Percentiles rank a stretch among this genome's conserved stretches.
These are phyloP conservation scores for Esox masquinongy DNA, from an alignment of 2,797 vertebrate species.

Conservation along the genomic window DNA sequence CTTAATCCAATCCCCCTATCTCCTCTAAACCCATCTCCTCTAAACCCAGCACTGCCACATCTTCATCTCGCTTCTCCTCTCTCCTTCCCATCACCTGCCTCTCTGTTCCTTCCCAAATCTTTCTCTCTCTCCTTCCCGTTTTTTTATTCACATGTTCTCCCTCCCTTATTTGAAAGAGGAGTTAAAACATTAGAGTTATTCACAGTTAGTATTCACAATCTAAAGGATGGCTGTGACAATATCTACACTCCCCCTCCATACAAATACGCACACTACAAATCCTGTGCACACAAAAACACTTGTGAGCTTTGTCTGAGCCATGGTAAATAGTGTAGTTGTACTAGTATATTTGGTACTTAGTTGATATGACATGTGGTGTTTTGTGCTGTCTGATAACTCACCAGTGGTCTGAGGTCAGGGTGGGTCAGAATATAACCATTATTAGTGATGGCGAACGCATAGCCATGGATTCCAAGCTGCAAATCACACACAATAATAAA, in stretches of 20 bases:
- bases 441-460: constrained; percentile 98
- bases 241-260: constrained; percentile 30
- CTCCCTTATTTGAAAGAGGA: background rate
- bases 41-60: background rate
- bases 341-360: background rate
- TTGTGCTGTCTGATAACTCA: constrained; percentile 72
- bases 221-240: too few species aligned
- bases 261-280: constrained; percentile 13
- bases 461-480: constrained; percentile 97
- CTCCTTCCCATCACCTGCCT: constrained; percentile 51
- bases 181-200: too few species aligned
- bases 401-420: constrained; percentile 93
- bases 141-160: background rate
- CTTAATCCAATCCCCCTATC: background rate
- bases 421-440: constrained; percentile 98
- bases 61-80: constrained; percentile 48
- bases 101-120: constrained; percentile 14
- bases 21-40: background rate
- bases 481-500: background rate
- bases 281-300: background rate
- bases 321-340: too few species aligned
- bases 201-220: too few species aligned
- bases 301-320: background rate
- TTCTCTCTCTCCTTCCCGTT: constrained; percentile 20
- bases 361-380: background rate